Evolutionary conservation across 2,113 vertebrate species (phyloP).

Genomic region (Pampusana beccarii): DNA sequence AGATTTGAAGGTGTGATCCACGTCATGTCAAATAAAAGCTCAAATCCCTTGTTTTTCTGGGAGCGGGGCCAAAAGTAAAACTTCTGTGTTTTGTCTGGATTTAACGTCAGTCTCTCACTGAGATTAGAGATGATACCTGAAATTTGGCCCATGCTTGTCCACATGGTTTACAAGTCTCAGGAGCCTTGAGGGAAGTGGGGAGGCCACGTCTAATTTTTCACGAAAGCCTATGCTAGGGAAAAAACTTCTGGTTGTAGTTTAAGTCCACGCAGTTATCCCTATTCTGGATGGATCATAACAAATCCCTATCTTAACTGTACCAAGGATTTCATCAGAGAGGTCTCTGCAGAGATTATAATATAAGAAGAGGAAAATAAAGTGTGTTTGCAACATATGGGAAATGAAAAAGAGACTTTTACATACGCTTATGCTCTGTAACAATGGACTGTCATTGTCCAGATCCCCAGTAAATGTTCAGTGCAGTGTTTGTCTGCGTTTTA

Average conservation of each 20-base stretch:
- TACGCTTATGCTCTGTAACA: background rate
- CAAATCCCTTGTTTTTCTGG: background rate
- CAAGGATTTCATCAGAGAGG: background rate
- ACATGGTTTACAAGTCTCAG: background rate
- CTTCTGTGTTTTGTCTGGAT: background rate
- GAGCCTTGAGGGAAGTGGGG: background rate
- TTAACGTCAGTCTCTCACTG: background rate
- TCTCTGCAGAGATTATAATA: background rate
- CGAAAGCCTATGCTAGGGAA: background rate
- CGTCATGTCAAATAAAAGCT: background rate
- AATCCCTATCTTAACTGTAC: background rate
- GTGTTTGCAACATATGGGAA: background rate
- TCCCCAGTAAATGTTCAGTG: background rate
- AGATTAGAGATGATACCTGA: background rate
- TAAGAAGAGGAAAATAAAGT: background rate
- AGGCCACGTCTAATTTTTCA: background rate
- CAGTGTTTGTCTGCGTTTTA: background rate
- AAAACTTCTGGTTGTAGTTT: background rate
- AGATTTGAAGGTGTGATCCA: background rate
- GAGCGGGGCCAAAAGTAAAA: background rate
- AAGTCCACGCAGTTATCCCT: background rate
- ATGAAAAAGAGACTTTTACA: background rate
- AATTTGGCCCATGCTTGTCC: background rate
- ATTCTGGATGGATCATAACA: background rate
- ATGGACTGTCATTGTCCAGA: background rate